These are phyloP conservation scores for Hozukius guyotensis DNA, from an alignment of 2,797 vertebrate genomes.

Conservation along the genomic window DNA sequence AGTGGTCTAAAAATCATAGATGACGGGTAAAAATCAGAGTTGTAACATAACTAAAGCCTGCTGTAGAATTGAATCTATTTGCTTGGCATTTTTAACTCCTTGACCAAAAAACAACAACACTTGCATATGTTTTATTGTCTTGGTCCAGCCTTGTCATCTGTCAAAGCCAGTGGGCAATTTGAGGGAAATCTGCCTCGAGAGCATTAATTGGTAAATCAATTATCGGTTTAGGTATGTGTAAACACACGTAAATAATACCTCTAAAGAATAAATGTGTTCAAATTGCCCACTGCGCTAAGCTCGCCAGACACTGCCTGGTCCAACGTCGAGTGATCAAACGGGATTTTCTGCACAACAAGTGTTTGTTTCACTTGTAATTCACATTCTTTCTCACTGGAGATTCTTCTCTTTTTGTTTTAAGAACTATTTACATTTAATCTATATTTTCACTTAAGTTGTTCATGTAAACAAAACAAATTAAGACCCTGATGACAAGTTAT, in stretches of 20 bases:
- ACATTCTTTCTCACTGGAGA: slow-evolving; percentile 52
- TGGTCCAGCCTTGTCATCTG: slow-evolving; percentile 86
- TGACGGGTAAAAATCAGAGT: slow-evolving; percentile 18
- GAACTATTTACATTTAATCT: slow-evolving; percentile 60
- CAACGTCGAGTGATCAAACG: slow-evolving; percentile 86
- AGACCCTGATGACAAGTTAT: slow-evolving; percentile 56
- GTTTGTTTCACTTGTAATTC: slow-evolving; percentile 27
- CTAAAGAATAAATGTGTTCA: slow-evolving; percentile 18
- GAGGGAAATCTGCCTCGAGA: slow-evolving; percentile 7
- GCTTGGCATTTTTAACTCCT: slow-evolving; percentile 82
- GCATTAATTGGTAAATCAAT: not conserved
- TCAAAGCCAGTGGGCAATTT: slow-evolving; percentile 77
- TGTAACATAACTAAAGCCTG: slow-evolving; percentile 90
- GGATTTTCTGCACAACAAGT: slow-evolving; percentile 81
- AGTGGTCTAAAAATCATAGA: slow-evolving; percentile 11
- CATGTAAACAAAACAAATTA: slow-evolving; percentile 82
- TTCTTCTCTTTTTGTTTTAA: slow-evolving; percentile 35
- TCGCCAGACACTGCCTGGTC: slow-evolving; percentile 85
- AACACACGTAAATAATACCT: not conserved
- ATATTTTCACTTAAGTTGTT: slow-evolving; percentile 43
- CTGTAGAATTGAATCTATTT: slow-evolving; percentile 88
- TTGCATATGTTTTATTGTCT: slow-evolving; percentile 94
- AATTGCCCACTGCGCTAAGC: slow-evolving; percentile 63
- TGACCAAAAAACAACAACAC: slow-evolving; percentile 99
- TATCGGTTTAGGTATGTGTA: not conserved